Base-by-base conservation (phyloP, 2,888 invertebrate species). In the Oscheius sp. region DNA sequence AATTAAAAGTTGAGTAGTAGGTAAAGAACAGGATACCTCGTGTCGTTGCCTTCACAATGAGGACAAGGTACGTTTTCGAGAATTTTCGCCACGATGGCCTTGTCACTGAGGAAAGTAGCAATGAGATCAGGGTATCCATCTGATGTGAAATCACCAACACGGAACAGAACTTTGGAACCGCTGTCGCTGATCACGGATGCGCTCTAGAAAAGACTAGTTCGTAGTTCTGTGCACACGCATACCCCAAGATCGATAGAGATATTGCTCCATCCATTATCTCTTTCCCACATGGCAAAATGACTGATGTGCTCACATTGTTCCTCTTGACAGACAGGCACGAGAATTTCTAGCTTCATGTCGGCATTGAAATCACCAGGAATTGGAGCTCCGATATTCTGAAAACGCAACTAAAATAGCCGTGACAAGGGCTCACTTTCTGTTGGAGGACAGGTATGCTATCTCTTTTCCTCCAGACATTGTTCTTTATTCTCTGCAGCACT, bases 111-210 rank as follows among this genome's bases (percentile, higher is more conserved):
- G n/a, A 63, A 13, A 13, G 68, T 37, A 7, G 21, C 59, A 11
- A 68, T 48, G 21, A 88, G 70, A 70, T 88, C 88, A 2, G 88
- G 88, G 70, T 72, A 88, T 29, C 88, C 87, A 73, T 87, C 85
- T 55, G 85, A 74, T 1, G 81, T 82, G 71, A 83, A 87, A 51
- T 89, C 89, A 33, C 89, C 89, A 33, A 85, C 83, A 2, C 88
- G 83, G 76, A 89, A 85, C 11, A 86, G 55, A 11, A 81, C 81
- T 33, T 70, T 57, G 4, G 81, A 79, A 58, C 68, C 75, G 5
- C 72, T 70, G 11, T 82, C 81, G 1, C 47, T 11, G 5, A 70
- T 42, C 29, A 79, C 59, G 29, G 73, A 53, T 4, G 66, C 47
- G 37, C 74, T 76, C 73, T 78, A 21, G 21, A 21, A 21, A 21